These are phyloP conservation scores for Chionomys nivalis DNA, from an alignment of 2,113 vertebrate genomes.

Conservation along the genomic window DNA sequence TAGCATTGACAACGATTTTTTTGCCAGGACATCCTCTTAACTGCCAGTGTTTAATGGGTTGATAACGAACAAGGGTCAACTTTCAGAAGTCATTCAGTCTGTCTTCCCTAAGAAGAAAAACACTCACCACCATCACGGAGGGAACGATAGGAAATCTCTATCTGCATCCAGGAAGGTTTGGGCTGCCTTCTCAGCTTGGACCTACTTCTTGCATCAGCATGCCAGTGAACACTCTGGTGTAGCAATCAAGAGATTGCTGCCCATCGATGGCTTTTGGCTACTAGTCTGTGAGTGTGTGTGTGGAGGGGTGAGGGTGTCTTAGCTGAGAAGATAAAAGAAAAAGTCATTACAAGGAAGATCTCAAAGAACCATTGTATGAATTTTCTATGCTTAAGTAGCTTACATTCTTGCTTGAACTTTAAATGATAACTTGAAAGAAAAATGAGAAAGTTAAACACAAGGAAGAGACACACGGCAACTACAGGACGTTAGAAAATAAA, in stretches of 20 bases:
- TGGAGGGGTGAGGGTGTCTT: neutral
- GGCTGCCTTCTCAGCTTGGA: neutral
- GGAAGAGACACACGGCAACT: neutral
- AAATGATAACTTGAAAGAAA: constrained; percentile 27
- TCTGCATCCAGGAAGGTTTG: neutral
- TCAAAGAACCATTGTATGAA: neutral
- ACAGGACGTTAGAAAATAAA: neutral
- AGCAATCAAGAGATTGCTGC: neutral
- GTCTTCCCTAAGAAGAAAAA: neutral
- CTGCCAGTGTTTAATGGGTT: neutral
- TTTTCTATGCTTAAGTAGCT: neutral
- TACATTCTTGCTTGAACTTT: neutral
- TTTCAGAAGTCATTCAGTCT: constrained; percentile 7
- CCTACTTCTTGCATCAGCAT: neutral
- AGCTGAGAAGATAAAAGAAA: neutral
- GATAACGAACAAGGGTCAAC: constrained; percentile 42
- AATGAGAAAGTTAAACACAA: neutral
- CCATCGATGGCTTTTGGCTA: neutral
- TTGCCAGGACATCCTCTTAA: constrained; percentile 29
- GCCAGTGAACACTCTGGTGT: neutral
- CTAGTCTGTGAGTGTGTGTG: neutral
- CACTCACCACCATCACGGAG: neutral
- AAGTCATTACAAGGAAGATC: neutral
- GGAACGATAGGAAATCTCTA: neutral
- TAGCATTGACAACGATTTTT: constrained; percentile 8